These are phyloP conservation scores for Astur gentilis DNA, from an alignment of 2,113 vertebrate species.

Conservation along the genomic window DNA sequence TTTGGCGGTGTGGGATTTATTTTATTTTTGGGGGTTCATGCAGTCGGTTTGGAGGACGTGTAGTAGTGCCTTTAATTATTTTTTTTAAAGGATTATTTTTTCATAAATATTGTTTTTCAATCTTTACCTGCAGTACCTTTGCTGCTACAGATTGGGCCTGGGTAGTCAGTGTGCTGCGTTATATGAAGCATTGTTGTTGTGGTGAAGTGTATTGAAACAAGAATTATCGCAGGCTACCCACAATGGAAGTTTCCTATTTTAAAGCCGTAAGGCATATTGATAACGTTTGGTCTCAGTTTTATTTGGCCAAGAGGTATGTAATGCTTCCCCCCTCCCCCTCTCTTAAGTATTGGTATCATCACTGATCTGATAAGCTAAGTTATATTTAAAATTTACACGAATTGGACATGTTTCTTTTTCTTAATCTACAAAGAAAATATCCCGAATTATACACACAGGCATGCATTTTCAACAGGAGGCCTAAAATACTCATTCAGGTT, in stretches of 20 bases:
- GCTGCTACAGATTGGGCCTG: not conserved
- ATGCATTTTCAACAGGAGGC: conserved; percentile 14
- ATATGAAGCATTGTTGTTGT: not conserved
- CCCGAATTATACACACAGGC: not conserved
- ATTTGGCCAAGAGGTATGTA: not conserved
- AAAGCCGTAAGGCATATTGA: not conserved
- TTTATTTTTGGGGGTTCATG: not conserved
- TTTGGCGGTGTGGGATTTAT: not conserved
- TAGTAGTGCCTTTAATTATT: not conserved
- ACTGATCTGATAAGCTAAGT: not conserved
- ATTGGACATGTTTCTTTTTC: not conserved
- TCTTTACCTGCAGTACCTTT: not conserved
- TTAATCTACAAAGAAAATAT: not conserved
- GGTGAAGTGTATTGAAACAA: not conserved
- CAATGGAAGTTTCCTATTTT: not conserved
- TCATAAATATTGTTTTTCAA: fast-evolving
- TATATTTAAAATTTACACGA: not conserved
- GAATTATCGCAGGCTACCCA: not conserved
- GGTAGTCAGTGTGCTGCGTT: not conserved
- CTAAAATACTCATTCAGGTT: not conserved
- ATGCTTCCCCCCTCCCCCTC: not conserved
- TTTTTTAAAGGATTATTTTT: not conserved
- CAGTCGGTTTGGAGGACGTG: not conserved
- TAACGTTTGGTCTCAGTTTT: not conserved
- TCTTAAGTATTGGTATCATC: not conserved